Evolutionary conservation across 2,888 invertebrate genomes (phyloP).

Genomic region (Ochropleura plecta): DNA sequence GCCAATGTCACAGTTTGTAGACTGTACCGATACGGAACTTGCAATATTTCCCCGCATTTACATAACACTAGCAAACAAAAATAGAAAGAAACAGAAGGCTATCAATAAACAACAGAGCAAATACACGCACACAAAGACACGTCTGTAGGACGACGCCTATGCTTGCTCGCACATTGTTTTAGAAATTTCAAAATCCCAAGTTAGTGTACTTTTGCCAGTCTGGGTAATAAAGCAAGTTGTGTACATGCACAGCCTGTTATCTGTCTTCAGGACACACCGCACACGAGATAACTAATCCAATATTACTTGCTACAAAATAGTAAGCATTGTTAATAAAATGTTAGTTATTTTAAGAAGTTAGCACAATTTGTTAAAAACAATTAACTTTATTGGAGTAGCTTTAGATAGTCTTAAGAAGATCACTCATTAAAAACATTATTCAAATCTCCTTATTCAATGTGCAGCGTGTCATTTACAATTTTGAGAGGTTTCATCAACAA

Average conservation of each 20-base stretch:
- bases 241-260: conserved; percentile 20
- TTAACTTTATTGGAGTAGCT: conserved; percentile 8
- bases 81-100: neutral
- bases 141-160: neutral
- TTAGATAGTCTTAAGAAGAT: neutral
- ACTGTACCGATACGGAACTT: conserved; percentile 14
- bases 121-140: neutral
- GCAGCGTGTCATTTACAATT: conserved; percentile 54
- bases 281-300: conserved; percentile 24
- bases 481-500: conserved; percentile 46
- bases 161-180: neutral
- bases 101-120: neutral
- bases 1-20: conserved; percentile 27
- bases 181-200: neutral
- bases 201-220: neutral
- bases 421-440: neutral
- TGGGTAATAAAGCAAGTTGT: neutral
- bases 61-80: neutral
- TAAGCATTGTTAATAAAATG: neutral
- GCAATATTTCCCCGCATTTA: neutral
- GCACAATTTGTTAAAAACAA: neutral
- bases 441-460: conserved; percentile 9
- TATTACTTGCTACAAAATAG: neutral
- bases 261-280: conserved; percentile 35
- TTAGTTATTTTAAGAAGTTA: conserved; percentile 33